These are phyloP conservation scores for Macquaria australasica DNA, from an alignment of 2,113 vertebrate genomes.

Conservation along the genomic window DNA sequence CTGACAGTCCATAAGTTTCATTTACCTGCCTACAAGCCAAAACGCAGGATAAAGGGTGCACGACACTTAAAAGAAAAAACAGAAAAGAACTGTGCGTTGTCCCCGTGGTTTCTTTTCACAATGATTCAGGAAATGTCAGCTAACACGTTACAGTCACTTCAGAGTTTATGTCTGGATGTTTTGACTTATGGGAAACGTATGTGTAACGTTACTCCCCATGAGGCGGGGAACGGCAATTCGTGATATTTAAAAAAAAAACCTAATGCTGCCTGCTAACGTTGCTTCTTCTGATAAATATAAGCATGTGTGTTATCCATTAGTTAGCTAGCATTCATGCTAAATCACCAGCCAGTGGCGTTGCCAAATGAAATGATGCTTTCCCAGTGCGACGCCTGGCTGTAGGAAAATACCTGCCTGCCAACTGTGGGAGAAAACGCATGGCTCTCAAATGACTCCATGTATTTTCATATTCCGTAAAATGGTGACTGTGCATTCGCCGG, in stretches of 20 bases:
- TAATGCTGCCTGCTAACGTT: not conserved
- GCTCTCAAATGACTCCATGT: conserved; percentile 65
- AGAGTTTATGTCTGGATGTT: conserved; percentile 49
- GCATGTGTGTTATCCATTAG: conserved; percentile 17
- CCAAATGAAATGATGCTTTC: conserved; percentile 53
- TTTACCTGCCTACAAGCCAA: not conserved
- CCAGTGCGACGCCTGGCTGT: conserved; percentile 79
- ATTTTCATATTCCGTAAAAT: conserved; percentile 43
- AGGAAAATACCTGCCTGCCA: conserved; percentile 76
- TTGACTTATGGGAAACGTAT: conserved; percentile 33
- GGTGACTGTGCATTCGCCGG: conserved; percentile 9
- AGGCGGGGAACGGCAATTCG: not conserved
- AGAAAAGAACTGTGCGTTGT: not conserved
- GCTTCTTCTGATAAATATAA: not conserved
- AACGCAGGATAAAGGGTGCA: not conserved
- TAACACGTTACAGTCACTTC: not conserved
- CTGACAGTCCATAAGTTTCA: conserved; percentile 20
- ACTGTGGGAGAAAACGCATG: conserved; percentile 71
- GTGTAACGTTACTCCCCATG: conserved; percentile 4
- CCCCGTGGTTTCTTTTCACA: not conserved
- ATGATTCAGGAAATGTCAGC: not conserved
- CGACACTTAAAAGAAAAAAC: not conserved
- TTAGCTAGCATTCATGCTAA: conserved; percentile 57
- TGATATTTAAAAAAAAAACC: not conserved
- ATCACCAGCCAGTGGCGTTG: conserved; percentile 42